Evolutionary conservation across 2,888 invertebrate species (phyloP).

Genomic region (Sphaeridia pumilis): DNA sequence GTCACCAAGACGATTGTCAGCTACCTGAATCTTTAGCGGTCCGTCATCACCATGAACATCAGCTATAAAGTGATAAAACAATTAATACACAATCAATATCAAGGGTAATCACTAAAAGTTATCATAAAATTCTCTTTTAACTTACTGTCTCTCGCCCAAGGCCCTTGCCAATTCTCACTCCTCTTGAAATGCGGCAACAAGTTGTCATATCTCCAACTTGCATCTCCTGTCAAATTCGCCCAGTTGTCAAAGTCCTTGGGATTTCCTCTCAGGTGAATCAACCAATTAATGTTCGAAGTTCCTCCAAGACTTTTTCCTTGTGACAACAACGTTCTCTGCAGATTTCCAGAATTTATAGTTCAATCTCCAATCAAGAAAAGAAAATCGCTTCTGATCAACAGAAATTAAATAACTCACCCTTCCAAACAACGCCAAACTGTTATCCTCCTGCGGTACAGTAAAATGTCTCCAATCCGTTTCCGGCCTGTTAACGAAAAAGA

Average conservation of each 20-base stretch:
- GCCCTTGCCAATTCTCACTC: constrained; percentile 6
- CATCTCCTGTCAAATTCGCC: constrained; percentile 6
- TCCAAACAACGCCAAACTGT: background rate
- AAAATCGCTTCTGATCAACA: no score
- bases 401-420: no score
- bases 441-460: background rate
- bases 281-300: constrained; percentile 4
- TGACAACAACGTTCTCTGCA: background rate
- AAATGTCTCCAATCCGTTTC: constrained; percentile 7
- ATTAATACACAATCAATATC: no score
- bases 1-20: constrained; percentile 9
- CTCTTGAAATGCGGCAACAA: constrained; percentile 1
- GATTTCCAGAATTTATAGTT: no score
- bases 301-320: constrained; percentile 13
- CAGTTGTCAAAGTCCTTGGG: constrained; percentile 11
- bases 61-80: background rate
- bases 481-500: background rate
- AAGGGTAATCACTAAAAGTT: no score
- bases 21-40: background rate
- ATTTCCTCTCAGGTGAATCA: constrained; percentile 11
- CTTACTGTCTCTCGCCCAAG: constrained; percentile 3
- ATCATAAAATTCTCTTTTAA: no score
- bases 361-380: no score
- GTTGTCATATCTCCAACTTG: constrained; percentile 8
- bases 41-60: background rate